A percentile compares a stretch with the other conserved stretches of the same genome.
These are phyloP conservation scores for Halocaridina rubra DNA, from an alignment of 2,888 invertebrate genomes.

Conservation along the genomic window DNA sequence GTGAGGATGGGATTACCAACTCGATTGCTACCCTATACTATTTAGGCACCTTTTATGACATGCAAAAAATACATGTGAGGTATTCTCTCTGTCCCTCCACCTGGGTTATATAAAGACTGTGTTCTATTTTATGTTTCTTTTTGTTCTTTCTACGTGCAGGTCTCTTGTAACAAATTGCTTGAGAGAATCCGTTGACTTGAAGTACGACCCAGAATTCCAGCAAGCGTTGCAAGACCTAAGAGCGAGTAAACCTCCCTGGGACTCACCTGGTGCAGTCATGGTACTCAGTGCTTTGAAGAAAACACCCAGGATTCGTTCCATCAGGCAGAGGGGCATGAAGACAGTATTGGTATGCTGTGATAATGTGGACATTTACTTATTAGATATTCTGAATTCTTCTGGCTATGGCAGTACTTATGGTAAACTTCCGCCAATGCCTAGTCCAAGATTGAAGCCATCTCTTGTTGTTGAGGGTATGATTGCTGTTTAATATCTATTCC, in stretches of 20 bases:
- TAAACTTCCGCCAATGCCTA: conserved; percentile 10
- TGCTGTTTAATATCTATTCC: background rate
- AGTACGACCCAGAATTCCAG: conserved; percentile 45
- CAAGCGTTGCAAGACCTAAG: conserved; percentile 42
- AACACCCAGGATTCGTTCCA: conserved; percentile 38
- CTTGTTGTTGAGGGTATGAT: conserved; percentile 30
- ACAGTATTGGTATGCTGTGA: conserved; percentile 42
- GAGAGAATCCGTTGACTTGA: conserved; percentile 38
- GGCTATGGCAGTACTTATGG: conserved; percentile 19
- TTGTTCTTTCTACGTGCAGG: too few relatives aligned
- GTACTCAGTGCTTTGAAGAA: conserved; percentile 32
- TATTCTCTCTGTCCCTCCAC: too few relatives aligned
- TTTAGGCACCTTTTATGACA: too few relatives aligned
- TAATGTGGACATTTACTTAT: conserved; percentile 12
- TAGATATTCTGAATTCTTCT: conserved; percentile 25
- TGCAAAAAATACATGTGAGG: too few relatives aligned
- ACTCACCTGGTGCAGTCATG: conserved; percentile 35
- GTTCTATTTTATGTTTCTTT: too few relatives aligned
- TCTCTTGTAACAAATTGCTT: conserved; percentile 37
- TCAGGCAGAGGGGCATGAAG: conserved; percentile 41
- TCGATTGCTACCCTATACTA: too few relatives aligned
- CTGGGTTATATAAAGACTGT: background rate
- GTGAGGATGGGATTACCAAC: too few relatives aligned
- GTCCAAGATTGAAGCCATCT: conserved; percentile 36
- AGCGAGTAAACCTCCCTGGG: conserved; percentile 38